Evolutionary conservation across 2,888 invertebrate species (phyloP).

Genomic region (Aspidapion aeneum): DNA sequence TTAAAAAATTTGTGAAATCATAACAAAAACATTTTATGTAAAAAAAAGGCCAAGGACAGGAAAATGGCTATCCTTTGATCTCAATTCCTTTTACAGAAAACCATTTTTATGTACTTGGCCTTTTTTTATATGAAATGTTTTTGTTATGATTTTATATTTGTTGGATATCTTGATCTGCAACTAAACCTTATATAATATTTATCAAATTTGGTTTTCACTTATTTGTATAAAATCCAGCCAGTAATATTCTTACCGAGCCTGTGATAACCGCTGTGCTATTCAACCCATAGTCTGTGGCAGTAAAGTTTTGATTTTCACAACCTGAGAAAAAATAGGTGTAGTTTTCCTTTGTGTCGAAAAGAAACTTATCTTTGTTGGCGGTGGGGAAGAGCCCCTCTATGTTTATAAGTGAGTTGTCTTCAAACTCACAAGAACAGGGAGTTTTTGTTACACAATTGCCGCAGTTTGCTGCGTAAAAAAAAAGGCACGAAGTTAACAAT

Average conservation of each 20-base stretch:
- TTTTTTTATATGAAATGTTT: no score
- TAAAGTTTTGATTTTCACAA: constrained; percentile 33
- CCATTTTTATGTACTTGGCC: no score
- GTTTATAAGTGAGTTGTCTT: constrained; percentile 39
- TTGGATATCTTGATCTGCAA: no score
- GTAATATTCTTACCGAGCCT: constrained; percentile 16
- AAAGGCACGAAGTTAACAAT: not conserved
- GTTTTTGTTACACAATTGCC: constrained; percentile 32
- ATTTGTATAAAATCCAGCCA: no score
- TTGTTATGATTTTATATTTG: no score
- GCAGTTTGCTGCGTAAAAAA: not conserved
- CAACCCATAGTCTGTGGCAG: constrained; percentile 8
- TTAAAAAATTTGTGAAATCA: no score
- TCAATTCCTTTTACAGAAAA: no score
- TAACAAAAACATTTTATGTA: no score
- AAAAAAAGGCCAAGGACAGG: no score
- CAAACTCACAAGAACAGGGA: constrained; percentile 40
- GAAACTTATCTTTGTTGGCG: not conserved
- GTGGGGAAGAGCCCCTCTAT: constrained; percentile 18
- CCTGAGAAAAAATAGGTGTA: constrained; percentile 44
- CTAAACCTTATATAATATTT: not conserved
- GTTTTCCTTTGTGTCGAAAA: constrained; percentile 23
- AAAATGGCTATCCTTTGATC: no score
- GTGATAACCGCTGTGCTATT: constrained; percentile 5
- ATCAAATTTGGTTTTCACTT: no score